phyloP scores from a whole-genome alignment of 2,888 invertebrate species.

The Rhagonycha lutea region DNA sequence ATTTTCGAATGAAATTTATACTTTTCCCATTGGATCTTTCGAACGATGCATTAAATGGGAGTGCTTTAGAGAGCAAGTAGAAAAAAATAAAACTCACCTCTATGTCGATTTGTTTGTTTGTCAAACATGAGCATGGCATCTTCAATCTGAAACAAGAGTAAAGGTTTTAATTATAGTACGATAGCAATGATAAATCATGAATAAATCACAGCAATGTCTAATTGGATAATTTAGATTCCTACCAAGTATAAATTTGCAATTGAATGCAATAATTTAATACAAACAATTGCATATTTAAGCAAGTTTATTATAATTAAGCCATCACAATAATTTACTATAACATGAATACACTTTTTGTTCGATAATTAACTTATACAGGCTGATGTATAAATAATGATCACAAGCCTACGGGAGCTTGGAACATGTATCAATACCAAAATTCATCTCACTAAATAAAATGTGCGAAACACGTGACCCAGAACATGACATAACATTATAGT shows the following conservation, averaged over 20 bases:
- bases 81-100: conserved; percentile 74
- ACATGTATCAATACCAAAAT: conserved; percentile 30
- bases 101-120: conserved; percentile 99
- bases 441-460: conserved; percentile 10
- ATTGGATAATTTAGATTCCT: neutral
- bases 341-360: conserved; percentile 25
- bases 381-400: conserved; percentile 26
- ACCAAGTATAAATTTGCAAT: conserved; percentile 10
- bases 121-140: conserved; percentile 99
- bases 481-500: conserved; percentile 7
- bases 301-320: conserved; percentile 29
- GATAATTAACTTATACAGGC: conserved; percentile 27
- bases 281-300: conserved; percentile 15
- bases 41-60: neutral
- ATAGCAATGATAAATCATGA: neutral
- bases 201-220: conserved; percentile 8
- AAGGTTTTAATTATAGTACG: neutral
- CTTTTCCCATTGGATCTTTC: neutral
- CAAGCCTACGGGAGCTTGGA: conserved; percentile 21
- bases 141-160: conserved; percentile 86
- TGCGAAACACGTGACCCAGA: conserved; percentile 19
- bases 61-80: neutral
- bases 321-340: conserved; percentile 24
- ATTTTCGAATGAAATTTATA: neutral
- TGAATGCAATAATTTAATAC: conserved; percentile 18